These are phyloP conservation scores for Podarcis siculus DNA, from an alignment of 2,797 vertebrate genomes.

Conservation along the genomic window DNA sequence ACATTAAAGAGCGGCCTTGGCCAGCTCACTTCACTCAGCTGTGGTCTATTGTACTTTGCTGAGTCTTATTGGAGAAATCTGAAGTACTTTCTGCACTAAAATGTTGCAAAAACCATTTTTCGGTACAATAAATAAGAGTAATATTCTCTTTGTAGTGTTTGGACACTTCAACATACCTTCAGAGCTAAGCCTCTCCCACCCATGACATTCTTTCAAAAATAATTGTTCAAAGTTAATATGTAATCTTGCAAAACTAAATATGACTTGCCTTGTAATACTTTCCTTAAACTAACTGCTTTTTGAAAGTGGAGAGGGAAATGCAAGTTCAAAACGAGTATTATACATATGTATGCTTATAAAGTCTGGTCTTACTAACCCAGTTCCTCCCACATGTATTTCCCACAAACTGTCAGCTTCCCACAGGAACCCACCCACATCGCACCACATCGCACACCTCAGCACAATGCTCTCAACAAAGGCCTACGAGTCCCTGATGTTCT, in stretches of 20 bases:
- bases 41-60: not conserved
- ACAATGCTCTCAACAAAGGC: slow-evolving; percentile 74
- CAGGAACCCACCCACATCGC: slow-evolving; percentile 74
- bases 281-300: slow-evolving; percentile 50
- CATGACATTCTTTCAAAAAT: slow-evolving; percentile 31
- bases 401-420: slow-evolving; percentile 77
- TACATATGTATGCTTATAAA: slow-evolving; percentile 27
- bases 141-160: not conserved
- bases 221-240: not conserved
- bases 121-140: not conserved
- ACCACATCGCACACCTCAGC: slow-evolving; percentile 69
- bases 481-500: slow-evolving; percentile 65
- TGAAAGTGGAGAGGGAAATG: slow-evolving; percentile 24
- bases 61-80: not conserved
- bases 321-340: slow-evolving; percentile 53
- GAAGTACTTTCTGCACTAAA: not conserved
- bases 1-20: not conserved
- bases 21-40: not conserved
- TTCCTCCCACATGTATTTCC: slow-evolving; percentile 72
- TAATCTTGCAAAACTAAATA: not conserved
- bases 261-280: slow-evolving; percentile 47
- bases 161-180: not conserved
- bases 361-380: slow-evolving; percentile 69
- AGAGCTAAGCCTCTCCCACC: slow-evolving; percentile 12
- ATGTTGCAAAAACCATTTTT: not conserved